phyloP scores from a whole-genome alignment of 2,113 vertebrate species.

The cattle (Bos taurus) region DNA sequence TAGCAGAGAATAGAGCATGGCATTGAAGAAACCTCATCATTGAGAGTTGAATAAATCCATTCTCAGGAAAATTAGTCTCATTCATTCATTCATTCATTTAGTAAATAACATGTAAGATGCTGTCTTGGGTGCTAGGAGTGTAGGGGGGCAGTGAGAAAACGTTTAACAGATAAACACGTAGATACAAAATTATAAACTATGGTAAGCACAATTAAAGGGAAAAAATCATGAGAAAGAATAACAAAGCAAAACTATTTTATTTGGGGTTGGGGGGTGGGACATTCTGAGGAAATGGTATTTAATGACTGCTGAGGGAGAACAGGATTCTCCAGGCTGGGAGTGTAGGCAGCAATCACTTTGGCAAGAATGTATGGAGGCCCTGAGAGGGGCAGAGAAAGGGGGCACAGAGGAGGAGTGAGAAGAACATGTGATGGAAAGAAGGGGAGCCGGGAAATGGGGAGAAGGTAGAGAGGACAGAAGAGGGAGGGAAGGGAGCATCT shows the following conservation, averaged over 20 bases:
- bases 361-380: background rate
- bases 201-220: background rate
- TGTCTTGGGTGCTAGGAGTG: background rate
- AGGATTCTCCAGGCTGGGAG: background rate
- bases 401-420: background rate
- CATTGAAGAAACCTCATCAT: background rate
- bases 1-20: background rate
- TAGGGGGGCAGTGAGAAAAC: background rate
- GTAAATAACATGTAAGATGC: background rate
- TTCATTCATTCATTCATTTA: background rate
- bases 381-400: background rate
- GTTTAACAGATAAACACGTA: background rate
- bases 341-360: background rate
- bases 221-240: background rate
- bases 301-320: background rate
- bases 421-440: background rate
- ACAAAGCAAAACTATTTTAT: background rate
- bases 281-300: background rate
- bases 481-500: background rate
- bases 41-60: background rate
- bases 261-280: rapidly evolving
- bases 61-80: background rate
- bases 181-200: background rate
- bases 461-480: background rate
- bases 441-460: background rate